Base-by-base conservation (phyloP, 2,113 vertebrate genomes). In the Aspiorhynchus laticeps region DNA sequence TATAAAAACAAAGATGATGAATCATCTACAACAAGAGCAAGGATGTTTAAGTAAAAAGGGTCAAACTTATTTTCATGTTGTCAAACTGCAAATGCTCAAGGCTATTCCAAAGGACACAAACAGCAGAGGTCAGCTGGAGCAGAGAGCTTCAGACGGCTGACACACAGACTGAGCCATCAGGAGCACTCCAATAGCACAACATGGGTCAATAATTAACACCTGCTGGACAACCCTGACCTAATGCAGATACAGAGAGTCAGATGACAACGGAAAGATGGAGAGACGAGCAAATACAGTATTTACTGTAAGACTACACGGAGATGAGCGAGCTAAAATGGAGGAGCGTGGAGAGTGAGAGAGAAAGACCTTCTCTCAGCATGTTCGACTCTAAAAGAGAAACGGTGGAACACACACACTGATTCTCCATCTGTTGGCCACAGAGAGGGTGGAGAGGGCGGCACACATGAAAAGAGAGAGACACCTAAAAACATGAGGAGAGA, bases 371-470 rank as follows among this genome's bases (percentile, higher is more conserved):
- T 88, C 92, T 87, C 92, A 88, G 92, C 91, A 76, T 46, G 94
- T 83, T 83, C 76, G 87, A 38, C 86, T 92, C 93, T 92, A 91
- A 92, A 94, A 92, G 93, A 91, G 91, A 93, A 94, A 92, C 88
- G 90, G 89, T 93, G 92, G 93, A 92, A 93, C 92, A 93, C 93
- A 90, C 93, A 94, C 91, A 93, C 93, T 94, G 93, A 86, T 91
- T 88, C 43, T 83, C 95, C 94, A 95, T 95, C 93, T 95, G 94
- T 92, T 93, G 90, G 85, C 78, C 74, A 81, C 53, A 71, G 71
- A 69, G 80, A 77, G 90, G 80, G 85, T 56, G 84, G 69, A 67
- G 75, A 79, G 89, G 81, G 87, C 53, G 83, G 80, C 74, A 85
- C 59, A 36, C 81, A 48, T 77, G 36, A 80, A 71, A 83, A 63